Evolutionary conservation across 2,113 vertebrate genomes (phyloP), one percentile per base, ranked within the genome.

Genomic region (Cyprinodon brontotheroides): DNA sequence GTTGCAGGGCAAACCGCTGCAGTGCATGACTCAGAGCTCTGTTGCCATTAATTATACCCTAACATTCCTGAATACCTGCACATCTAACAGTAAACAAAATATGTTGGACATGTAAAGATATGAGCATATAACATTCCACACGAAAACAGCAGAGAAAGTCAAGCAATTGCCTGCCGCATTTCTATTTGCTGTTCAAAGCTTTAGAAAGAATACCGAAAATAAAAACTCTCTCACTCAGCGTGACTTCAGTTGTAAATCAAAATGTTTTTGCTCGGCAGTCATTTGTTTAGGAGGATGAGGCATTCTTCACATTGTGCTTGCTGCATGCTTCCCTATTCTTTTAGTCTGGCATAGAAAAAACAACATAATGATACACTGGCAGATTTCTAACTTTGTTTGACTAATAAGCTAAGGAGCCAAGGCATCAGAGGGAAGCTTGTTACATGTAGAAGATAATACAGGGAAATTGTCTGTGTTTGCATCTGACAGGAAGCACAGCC

Each of bases 391-490:
- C 22, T 47, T 65, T 69, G 81, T 87, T 75, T 76, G 39, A 39
- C 68, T 84, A 84, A 86, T 89, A 81, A 86, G 67, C 68, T 20
- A 15, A 37, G 73, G 73, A 82, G 66, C 70, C 39, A 3, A 66
- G 37, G 57, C 61, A 62, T 89, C 74, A 72, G 67, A 80, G 45
- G 57, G 73, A 69, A 80, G 76, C 81, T 78, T 61, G 83, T 83
- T 82, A 84, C 73, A 82, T 83, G 76, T 82, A 83, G 70, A 61
- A 69, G 77, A 88, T 75, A 87, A 87, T 85, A 84, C 70, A 50
- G 68, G 68, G 66, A 81, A 72, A 80, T 71, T 77, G 79, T 40
- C 65, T 59, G 80, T 71, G 67, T 67, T 61, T 36, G 78, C 57
- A 48, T 73, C n/a, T 79, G 84, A 91, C 77, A 75, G 75, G 75